Evolutionary conservation across 2,888 invertebrate species (phyloP).

Genomic region (Rhamphomyia laevipes): DNA sequence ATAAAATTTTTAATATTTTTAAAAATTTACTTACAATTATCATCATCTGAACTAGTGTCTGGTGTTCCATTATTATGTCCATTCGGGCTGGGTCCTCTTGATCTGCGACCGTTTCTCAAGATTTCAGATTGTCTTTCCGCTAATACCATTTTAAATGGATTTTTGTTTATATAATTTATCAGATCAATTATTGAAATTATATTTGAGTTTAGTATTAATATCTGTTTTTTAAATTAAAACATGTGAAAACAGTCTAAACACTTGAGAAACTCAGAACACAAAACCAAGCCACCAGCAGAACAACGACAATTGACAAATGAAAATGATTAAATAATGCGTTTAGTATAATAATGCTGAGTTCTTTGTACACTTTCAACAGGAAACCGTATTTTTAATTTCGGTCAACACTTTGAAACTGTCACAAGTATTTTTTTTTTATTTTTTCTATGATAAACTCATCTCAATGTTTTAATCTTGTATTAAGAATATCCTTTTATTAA

Average conservation of each 20-base stretch:
- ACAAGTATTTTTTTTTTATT: neutral
- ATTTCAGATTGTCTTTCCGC: slow-evolving; percentile 77
- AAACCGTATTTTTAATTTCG: neutral
- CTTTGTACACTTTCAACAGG: neutral
- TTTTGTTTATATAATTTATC: too few relatives aligned
- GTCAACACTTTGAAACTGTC: neutral
- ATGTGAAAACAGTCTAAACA: too few relatives aligned
- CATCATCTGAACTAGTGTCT: slow-evolving; percentile 76
- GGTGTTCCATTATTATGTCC: slow-evolving; percentile 55
- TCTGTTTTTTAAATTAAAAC: too few relatives aligned
- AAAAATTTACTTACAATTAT: slow-evolving; percentile 52
- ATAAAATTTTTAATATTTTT: neutral
- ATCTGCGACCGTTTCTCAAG: slow-evolving; percentile 75
- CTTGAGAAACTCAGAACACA: too few relatives aligned
- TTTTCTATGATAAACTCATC: neutral
- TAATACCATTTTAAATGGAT: slow-evolving; percentile 59
- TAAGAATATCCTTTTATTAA: too few relatives aligned
- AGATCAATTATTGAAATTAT: too few relatives aligned
- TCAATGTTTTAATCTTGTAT: too few relatives aligned
- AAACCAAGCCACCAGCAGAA: too few relatives aligned
- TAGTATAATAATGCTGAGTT: neutral
- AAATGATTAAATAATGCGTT: too few relatives aligned
- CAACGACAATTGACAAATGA: too few relatives aligned
- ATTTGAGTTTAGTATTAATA: too few relatives aligned
- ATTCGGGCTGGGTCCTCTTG: slow-evolving; percentile 85